Evolutionary conservation across 2,113 vertebrate species (phyloP), one percentile per base, ranked within the genome.

Genomic region (Camelus dromedarius): DNA sequence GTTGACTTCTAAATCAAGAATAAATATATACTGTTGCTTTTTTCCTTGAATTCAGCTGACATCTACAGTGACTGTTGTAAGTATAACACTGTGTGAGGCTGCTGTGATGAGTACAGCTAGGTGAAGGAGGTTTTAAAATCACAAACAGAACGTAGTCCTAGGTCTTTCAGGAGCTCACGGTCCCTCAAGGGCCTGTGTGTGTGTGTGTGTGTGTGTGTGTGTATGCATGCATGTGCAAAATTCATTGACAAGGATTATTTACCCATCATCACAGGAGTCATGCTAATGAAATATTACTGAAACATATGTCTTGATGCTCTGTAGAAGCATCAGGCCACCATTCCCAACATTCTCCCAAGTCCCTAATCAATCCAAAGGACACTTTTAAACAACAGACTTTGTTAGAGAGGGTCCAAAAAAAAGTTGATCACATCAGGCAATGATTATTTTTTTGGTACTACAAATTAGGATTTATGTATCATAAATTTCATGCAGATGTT

Each of bases 1-100:
- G 16, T 26, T 69, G 10, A 91, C 52, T 64, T 93, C 42, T 91
- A 75, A 84, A 64, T 88, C 73, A 80, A 50, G 35, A 89, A 90
- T n/a, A 77, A 89, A 72, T 18, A 50, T 5, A 4, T 19, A n/a
- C 32, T 92, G 48, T 50, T 85, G 48, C 16, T 79, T 81, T 95
- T 79, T 26, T 35, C 6, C 26, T 28, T 48, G 42, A 64, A 80
- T 67, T 95, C 48, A 76, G 30, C 9, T 24, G 5, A 11, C 69
- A 56, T 48, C 5, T 80, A 20, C 18, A 69, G 19, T 84, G 54
- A n/a, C 14, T 50, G 30, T 12, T 52, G 12, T 70, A 46, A 16
- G 3, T 7, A 13, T 69, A 64, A 54, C n/a, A 32, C 15, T 54
- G 4, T 26, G 38, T 6, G 20, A 11, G 38, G 12, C 26, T 83